Evolutionary conservation across 2,888 invertebrate genomes (phyloP).

Genomic region (Acleris sparsana): DNA sequence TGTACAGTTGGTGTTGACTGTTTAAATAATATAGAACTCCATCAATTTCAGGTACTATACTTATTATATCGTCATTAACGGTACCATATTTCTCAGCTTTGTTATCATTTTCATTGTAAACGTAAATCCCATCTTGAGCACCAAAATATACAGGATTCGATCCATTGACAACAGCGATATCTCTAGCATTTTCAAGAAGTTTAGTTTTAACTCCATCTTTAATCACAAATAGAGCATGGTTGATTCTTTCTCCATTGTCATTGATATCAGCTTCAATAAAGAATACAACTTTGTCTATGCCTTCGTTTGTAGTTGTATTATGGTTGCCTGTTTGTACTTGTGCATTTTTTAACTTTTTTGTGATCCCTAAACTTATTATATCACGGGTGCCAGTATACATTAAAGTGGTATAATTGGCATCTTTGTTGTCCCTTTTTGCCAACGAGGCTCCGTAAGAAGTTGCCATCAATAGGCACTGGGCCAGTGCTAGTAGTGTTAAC

Average conservation of each 20-base stretch:
- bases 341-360: neutral
- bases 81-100: constrained; percentile 58
- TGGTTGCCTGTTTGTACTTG: too few species aligned
- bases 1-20: constrained; percentile 34
- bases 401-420: too few species aligned
- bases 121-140: constrained; percentile 58
- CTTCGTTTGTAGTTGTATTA: constrained; percentile 44
- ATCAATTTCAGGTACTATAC: constrained; percentile 54
- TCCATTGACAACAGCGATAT: constrained; percentile 49
- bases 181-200: constrained; percentile 54
- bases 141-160: constrained; percentile 53
- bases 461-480: too few species aligned
- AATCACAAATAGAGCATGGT: neutral
- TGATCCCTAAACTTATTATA: constrained; percentile 3
- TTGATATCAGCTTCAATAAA: constrained; percentile 46
- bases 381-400: constrained; percentile 30
- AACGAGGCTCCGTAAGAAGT: too few species aligned
- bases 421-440: too few species aligned
- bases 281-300: constrained; percentile 44
- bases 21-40: constrained; percentile 38
- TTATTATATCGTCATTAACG: constrained; percentile 55
- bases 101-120: constrained; percentile 47
- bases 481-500: too few species aligned
- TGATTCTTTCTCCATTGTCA: too few species aligned
- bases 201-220: constrained; percentile 46